Evolutionary conservation across 2,888 invertebrate species (phyloP), one percentile per base, ranked within the genome.

Genomic region (Metellina segmentata): DNA sequence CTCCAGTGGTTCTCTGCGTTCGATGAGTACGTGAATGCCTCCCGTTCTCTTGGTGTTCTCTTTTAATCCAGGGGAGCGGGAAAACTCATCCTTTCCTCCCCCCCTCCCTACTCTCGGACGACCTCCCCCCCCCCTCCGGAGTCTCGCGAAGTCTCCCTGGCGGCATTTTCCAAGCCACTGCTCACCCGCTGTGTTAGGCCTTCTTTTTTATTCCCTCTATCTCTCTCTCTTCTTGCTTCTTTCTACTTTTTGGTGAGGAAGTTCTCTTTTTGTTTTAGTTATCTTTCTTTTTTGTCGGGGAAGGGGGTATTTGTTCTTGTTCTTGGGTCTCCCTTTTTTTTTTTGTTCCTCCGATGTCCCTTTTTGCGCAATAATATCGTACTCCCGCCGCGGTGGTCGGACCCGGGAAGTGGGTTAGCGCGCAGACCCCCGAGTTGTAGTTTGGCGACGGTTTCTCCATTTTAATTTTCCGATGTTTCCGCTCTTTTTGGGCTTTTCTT

Each of bases 151-250:
- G 90, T 87, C 92, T 90, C 90, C 88, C 92, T 87, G 90, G 90
- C 88, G 92, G 92, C 85, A 92, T 92, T 92, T 92, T 92, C 92
- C 92, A 81, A 77, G 77, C 90, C 88, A 81, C 70, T 88, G 92
- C 34, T 48, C 92, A 79, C 85, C 83, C 83, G 72, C 88, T 70
- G 83, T 72, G 71, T 82, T 74, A 69, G 20, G 74, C 51, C n/a
- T 52, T 75, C 49, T 69, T 52, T 53, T 20, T 78, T 70, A 52
- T 20, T 70, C 49, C 71, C 82, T 61, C 51, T 19, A 61, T 61
- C 13, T 52, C 9, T 61, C 61, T 61, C 61, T 34, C 48, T 34
- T 74, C 61, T 78, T 77, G 48, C 48, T 81, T 81, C 34, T 86
- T 74, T 49, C 52, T 48, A 72, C 72, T 88, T 78, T 83, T 85